Percentiles rank a stretch among this genome's conserved stretches.
Evolutionary conservation across 2,113 vertebrate species (phyloP).

Genomic region (Willisornis vidua): DNA sequence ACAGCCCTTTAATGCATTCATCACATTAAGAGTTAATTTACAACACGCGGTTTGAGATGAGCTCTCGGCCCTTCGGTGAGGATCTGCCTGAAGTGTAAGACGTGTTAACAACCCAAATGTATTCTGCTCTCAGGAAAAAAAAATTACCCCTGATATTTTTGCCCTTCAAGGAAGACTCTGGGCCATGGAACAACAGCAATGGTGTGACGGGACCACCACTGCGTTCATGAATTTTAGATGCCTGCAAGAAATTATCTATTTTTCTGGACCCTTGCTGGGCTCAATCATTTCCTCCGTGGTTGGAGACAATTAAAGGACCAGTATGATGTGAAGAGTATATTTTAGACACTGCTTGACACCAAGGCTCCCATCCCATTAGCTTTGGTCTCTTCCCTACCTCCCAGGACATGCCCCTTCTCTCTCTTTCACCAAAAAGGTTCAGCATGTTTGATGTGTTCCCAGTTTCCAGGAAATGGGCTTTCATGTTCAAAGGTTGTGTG

Average conservation of each 20-base stretch:
- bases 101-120: slow-evolving; percentile 64
- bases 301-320: slow-evolving; percentile 78
- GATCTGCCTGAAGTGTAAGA: slow-evolving; percentile 59
- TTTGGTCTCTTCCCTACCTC: neutral
- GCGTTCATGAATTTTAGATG: slow-evolving; percentile 73
- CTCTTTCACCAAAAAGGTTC: neutral
- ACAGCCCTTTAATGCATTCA: slow-evolving; percentile 58
- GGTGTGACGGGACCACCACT: slow-evolving; percentile 30
- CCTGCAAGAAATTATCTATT: slow-evolving; percentile 73
- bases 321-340: slow-evolving; percentile 73
- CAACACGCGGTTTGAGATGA: slow-evolving; percentile 23
- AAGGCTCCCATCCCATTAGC: slow-evolving; percentile 8
- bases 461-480: neutral
- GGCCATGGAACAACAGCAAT: slow-evolving; percentile 18
- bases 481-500: neutral
- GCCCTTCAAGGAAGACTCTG: slow-evolving; percentile 62
- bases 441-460: neutral
- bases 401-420: neutral
- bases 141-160: slow-evolving; percentile 40
- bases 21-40: slow-evolving; percentile 73
- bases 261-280: slow-evolving; percentile 73
- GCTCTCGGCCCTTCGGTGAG: slow-evolving; percentile 14
- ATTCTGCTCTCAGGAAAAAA: slow-evolving; percentile 45
- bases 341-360: slow-evolving; percentile 74
- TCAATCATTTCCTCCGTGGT: slow-evolving; percentile 76